Evolutionary conservation across 2,888 invertebrate genomes (phyloP).

Genomic region (Epinotia bilunana): DNA sequence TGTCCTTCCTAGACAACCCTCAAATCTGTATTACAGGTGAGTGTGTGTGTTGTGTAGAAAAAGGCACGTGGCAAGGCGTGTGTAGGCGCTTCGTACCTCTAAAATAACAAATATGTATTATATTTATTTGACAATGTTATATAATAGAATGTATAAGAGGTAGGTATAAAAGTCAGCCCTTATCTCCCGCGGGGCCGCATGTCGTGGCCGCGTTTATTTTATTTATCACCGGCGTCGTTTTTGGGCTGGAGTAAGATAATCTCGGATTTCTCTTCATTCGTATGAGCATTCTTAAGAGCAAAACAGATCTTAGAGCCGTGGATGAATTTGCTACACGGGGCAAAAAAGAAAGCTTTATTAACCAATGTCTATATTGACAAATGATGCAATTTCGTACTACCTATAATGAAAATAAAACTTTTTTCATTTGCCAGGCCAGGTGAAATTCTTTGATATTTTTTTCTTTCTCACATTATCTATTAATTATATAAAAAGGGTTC

Average conservation of each 20-base stretch:
- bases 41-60: too few relatives aligned
- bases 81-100: too few relatives aligned
- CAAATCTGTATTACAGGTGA: too few relatives aligned
- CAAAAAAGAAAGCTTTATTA: not conserved
- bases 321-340: not conserved
- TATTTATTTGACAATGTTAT: not conserved
- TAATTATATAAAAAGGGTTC: too few relatives aligned
- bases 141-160: not conserved
- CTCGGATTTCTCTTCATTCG: slow-evolving; percentile 12
- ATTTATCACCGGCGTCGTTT: slow-evolving; percentile 6
- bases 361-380: not conserved
- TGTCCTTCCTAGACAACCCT: too few relatives aligned
- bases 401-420: too few relatives aligned
- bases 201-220: slow-evolving; percentile 13
- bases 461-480: too few relatives aligned
- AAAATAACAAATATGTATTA: too few relatives aligned
- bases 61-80: too few relatives aligned
- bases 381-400: not conserved
- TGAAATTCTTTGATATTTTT: too few relatives aligned
- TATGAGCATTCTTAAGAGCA: slow-evolving; percentile 28
- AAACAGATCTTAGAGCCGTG: slow-evolving; percentile 4
- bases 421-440: too few relatives aligned
- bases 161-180: not conserved
- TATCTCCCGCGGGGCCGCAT: not conserved
- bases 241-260: slow-evolving; percentile 1